These are phyloP conservation scores for Scytalopus superciliaris DNA, from an alignment of 2,113 vertebrate genomes.

Conservation along the genomic window DNA sequence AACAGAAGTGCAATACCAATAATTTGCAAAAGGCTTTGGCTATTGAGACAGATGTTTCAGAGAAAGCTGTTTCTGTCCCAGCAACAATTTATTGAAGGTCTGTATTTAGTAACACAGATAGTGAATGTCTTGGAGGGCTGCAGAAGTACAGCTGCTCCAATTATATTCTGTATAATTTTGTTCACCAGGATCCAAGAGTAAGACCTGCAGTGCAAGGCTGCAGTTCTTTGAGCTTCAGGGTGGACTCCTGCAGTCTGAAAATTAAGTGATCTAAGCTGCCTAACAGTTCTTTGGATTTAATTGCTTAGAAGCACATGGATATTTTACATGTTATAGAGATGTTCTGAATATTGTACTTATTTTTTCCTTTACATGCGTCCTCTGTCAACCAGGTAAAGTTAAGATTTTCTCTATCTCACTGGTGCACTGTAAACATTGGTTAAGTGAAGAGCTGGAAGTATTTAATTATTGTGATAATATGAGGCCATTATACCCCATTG, in stretches of 20 bases:
- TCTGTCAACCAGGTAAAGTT: neutral
- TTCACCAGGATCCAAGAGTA: neutral
- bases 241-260: neutral
- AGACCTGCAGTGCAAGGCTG: neutral
- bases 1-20: neutral
- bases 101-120: neutral
- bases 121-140: neutral
- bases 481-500: constrained; percentile 54
- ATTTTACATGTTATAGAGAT: neutral
- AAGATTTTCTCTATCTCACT: neutral
- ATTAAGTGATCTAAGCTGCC: neutral
- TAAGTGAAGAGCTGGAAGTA: constrained; percentile 34
- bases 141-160: neutral
- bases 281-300: neutral
- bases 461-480: constrained; percentile 61
- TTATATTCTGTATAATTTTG: neutral
- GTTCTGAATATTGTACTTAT: neutral
- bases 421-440: neutral
- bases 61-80: neutral
- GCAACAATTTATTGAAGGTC: neutral
- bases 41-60: neutral
- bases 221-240: neutral
- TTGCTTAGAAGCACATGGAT: neutral
- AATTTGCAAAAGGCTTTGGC: neutral
- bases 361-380: neutral